These are phyloP conservation scores for Antedon mediterranea DNA, from an alignment of 53 echinoderm and acorn worm genomes.

Conservation along the genomic window DNA sequence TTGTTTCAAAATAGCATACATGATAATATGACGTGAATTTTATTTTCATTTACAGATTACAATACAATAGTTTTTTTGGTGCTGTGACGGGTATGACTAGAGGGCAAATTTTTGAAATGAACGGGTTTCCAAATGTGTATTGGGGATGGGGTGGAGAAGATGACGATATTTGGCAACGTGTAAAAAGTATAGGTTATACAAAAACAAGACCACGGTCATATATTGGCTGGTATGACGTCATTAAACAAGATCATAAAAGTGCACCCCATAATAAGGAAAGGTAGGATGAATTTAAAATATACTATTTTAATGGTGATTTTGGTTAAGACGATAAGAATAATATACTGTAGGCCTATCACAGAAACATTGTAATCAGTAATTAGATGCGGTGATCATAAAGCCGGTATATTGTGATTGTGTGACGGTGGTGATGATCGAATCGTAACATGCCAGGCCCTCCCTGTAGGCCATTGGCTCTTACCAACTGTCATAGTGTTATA, in stretches of 20 bases:
- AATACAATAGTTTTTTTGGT: conserved; percentile 52
- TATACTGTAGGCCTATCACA: too few species aligned
- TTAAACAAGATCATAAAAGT: conserved; percentile 58
- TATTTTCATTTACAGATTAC: conserved; percentile 25
- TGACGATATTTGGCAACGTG: conserved; percentile 60
- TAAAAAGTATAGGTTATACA: conserved; percentile 26
- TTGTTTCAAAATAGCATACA: too few species aligned
- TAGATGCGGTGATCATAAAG: too few species aligned
- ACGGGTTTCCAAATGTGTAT: conserved; percentile 84
- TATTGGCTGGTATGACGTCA: conserved; percentile 60
- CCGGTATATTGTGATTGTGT: background rate
- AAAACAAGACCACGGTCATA: conserved; percentile 29
- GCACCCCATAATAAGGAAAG: conserved; percentile 39
- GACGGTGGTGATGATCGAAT: background rate
- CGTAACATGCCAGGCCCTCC: too few species aligned
- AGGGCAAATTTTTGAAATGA: conserved; percentile 42
- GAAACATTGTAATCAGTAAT: too few species aligned
- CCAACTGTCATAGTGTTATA: too few species aligned
- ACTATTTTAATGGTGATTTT: too few species aligned
- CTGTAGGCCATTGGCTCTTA: too few species aligned
- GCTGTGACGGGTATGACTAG: conserved; percentile 60
- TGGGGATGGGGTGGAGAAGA: conserved; percentile 99
- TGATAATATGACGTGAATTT: too few species aligned
- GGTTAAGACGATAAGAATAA: too few species aligned
- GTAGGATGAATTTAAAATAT: too few species aligned